Evolutionary conservation across 2,888 invertebrate genomes (phyloP).

Genomic region (Sicus ferrugineus): DNA sequence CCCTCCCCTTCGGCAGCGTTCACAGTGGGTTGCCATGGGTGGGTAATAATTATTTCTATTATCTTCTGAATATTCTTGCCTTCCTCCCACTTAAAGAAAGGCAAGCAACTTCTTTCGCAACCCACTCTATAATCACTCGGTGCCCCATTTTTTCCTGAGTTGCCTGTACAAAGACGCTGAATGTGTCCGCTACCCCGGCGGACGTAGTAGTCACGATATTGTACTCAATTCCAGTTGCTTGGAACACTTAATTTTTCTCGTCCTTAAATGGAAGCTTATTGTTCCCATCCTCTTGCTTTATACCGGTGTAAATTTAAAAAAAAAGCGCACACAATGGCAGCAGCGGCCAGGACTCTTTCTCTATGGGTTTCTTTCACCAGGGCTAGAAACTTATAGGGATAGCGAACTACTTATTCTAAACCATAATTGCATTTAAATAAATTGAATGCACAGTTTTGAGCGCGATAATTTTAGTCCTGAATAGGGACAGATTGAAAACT

Average conservation of each 20-base stretch:
- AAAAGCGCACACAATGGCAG: not conserved
- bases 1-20: not conserved
- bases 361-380: not conserved
- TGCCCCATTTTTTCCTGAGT: not conserved
- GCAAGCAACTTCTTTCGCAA: not conserved
- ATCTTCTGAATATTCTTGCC: not conserved
- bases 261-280: not conserved
- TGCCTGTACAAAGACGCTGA: not conserved
- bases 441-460: too few species aligned
- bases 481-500: too few species aligned
- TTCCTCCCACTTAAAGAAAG: not conserved
- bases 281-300: not conserved
- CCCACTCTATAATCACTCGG: too few species aligned
- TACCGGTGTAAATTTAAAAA: not conserved
- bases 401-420: too few species aligned
- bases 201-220: not conserved
- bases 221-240: not conserved
- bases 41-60: conserved; percentile 7
- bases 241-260: conserved; percentile 20
- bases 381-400: too few species aligned
- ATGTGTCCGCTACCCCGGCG: not conserved
- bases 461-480: too few species aligned
- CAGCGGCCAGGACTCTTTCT: too few species aligned
- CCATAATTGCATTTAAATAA: too few species aligned
- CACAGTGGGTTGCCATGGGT: not conserved